Base-by-base conservation (phyloP, 1,140 invertebrate species). In the Apis cerana region DNA sequence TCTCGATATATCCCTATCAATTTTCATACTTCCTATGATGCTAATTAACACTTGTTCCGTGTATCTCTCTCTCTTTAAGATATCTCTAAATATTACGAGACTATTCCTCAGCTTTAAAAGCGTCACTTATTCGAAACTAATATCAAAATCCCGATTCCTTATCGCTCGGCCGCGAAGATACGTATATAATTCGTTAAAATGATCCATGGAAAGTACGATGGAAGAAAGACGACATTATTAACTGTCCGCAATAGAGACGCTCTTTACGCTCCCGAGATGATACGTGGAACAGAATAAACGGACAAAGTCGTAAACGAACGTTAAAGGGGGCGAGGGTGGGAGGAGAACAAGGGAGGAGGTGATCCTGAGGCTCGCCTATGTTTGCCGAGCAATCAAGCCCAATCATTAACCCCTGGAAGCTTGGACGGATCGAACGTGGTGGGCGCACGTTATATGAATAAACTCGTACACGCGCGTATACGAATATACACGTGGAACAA, bases 331-430 rank as follows among this genome's bases (percentile, higher is more conserved):
- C 59, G 76, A 64, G 64, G 74, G 5, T 5, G 33, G 33, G 33
- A 43, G 33, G 33, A 43, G 33, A 82, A 77, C 69, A 71, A 82
- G 74, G 82, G 71, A 43, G 85, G 78, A 75, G 88, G 75, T 65
- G 82, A 82, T 85, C 87, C 88, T 43, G 83, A 83, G 93, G 79
- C 93, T 92, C 92, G 90, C 93, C 93, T 85, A 94, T 94, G 85
- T 94, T 94, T 94, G 91, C 88, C 89, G 85, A 93, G 91, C 93
- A 94, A 94, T 94, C 93, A 94, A 94, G 91, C 91, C 87, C 88
- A 94, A 94, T 94, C 92, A 94, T 94, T 94, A 94, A 92, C 92
- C 90, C 89, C 89, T 86, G 89, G 79, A 89, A 85, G 87, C 86
- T 65, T 65, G 70, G 75, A 87, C 50, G 80, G 85, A 82, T 89